A percentile compares a stretch with the other conserved stretches of the same genome.
phyloP scores from a whole-genome alignment of 1,140 invertebrate genomes.

The Melitaea cinxia region DNA sequence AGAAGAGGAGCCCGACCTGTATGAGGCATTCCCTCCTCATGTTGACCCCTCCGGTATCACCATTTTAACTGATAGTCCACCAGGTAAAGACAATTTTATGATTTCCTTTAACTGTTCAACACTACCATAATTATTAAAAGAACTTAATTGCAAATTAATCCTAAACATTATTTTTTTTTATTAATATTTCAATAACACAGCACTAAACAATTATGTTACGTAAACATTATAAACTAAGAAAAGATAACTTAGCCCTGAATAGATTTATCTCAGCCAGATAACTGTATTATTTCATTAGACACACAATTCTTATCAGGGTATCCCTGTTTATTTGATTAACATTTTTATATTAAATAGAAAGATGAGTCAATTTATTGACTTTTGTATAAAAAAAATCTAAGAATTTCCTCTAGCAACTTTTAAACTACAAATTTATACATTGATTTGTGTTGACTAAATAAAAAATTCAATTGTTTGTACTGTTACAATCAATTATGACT shows the following conservation, averaged over 20 bases:
- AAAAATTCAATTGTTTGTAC: too few species aligned
- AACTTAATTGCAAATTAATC: background rate
- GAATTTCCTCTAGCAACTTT: too few species aligned
- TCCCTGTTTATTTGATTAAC: background rate
- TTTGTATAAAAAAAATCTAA: too few species aligned
- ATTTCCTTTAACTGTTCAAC: too few species aligned
- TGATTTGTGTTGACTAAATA: too few species aligned
- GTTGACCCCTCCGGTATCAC: conserved; percentile 87
- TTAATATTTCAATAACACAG: background rate
- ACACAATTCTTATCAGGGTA: background rate
- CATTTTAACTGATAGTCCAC: conserved; percentile 82
- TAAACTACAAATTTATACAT: too few species aligned
- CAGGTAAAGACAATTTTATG: conserved; percentile 54
- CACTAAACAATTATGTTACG: conserved; percentile 5
- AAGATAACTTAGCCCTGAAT: too few species aligned
- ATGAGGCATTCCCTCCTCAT: conserved; percentile 88
- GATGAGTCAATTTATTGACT: background rate
- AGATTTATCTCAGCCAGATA: background rate
- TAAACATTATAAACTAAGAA: background rate
- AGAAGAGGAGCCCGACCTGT: conserved; percentile 87
- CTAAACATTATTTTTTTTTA: background rate
- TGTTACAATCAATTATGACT: too few species aligned
- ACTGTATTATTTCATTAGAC: background rate
- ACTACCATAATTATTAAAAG: too few species aligned
- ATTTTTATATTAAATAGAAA: background rate